Evolutionary conservation across 1,140 invertebrate genomes (phyloP).

Genomic region (Achroia grisella): DNA sequence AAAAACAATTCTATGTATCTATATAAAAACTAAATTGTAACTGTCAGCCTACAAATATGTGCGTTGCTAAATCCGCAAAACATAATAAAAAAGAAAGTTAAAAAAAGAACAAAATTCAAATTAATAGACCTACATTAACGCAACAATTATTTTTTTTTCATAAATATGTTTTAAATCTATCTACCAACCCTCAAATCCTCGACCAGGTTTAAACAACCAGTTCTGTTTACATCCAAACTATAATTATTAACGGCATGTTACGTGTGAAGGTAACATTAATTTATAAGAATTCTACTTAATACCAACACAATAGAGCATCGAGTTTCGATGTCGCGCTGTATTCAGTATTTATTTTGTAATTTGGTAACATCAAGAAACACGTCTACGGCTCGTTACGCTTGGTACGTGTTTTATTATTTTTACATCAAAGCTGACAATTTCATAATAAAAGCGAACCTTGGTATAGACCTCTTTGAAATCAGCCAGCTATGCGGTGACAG

Average conservation of each 20-base stretch:
- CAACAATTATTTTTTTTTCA: no score
- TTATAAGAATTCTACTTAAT: conserved; percentile 2
- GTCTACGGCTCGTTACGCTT: conserved; percentile 22
- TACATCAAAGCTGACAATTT: conserved; percentile 42
- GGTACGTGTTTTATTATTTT: conserved; percentile 44
- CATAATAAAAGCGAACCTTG: conserved; percentile 36
- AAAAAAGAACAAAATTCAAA: no score
- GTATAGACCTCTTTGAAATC: conserved; percentile 26
- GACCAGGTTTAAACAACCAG: neutral
- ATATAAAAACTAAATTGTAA: no score
- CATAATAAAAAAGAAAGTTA: no score
- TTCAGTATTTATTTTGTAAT: conserved; percentile 1
- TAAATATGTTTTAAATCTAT: no score
- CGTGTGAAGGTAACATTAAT: conserved; percentile 1
- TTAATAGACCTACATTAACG: no score
- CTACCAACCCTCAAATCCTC: no score
- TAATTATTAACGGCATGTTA: neutral
- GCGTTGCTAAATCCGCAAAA: no score
- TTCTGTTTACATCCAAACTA: neutral
- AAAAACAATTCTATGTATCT: no score
- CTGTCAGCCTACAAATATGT: no score
- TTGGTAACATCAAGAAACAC: conserved; percentile 24
- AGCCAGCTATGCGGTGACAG: conserved; percentile 28
- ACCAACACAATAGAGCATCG: neutral
- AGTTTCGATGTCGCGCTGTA: conserved; percentile 1